These are phyloP conservation scores for Lanius ludovicianus DNA, from an alignment of 2,113 vertebrate species.

Conservation along the genomic window DNA sequence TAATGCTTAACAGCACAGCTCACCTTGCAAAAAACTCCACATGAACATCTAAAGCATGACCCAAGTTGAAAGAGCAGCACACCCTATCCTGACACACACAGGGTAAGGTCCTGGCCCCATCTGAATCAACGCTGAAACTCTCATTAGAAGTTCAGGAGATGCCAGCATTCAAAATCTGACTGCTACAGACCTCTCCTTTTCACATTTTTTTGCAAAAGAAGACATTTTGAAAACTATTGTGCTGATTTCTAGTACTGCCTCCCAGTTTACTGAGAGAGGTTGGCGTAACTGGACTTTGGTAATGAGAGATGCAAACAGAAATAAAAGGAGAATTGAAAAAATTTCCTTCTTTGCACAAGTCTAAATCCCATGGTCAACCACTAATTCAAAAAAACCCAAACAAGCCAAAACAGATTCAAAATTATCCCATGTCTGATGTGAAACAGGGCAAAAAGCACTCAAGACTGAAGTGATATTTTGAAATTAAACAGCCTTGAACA, in stretches of 20 bases:
- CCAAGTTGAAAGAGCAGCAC: constrained; percentile 18
- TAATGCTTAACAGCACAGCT: not conserved
- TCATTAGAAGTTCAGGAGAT: not conserved
- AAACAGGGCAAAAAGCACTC: not conserved
- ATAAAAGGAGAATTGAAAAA: not conserved
- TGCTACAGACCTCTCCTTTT: not conserved
- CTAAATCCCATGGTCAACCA: not conserved
- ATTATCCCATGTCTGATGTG: not conserved
- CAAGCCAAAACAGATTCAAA: not conserved
- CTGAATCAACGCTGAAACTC: not conserved
- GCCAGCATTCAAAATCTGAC: not conserved
- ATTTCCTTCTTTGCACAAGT: not conserved
- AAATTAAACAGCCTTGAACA: constrained; percentile 30
- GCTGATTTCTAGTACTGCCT: constrained; percentile 5
- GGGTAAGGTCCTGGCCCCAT: not conserved
- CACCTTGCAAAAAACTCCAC: not conserved
- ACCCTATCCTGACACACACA: not conserved
- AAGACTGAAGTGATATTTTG: not conserved
- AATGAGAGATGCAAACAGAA: not conserved
- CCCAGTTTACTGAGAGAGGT: not conserved
- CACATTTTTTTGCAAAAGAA: not conserved
- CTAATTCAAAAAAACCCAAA: not conserved
- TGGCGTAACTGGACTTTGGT: not conserved
- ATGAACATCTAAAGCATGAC: not conserved
- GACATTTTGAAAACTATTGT: not conserved